Conservation (phyloP, 2,113 vertebrate genomes). For the Propithecus coquereli region DNA sequence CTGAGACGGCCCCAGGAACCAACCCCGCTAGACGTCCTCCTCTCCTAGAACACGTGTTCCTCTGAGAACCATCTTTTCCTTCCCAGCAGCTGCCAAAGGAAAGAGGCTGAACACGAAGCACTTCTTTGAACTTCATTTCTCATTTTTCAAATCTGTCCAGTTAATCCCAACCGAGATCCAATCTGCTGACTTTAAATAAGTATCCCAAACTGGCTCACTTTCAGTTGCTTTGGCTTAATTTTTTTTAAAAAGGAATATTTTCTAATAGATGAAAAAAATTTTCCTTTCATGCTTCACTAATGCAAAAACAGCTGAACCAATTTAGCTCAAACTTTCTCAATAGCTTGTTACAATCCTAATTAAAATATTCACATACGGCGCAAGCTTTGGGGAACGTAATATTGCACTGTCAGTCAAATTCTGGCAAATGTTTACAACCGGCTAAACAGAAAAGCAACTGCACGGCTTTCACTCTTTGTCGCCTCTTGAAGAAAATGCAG, state of each 20-base stretch:
- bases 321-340: conserved; percentile 70
- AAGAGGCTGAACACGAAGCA: fast-evolving
- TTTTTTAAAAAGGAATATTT: conserved; percentile 55
- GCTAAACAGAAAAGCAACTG: conserved; percentile 21
- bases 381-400: conserved; percentile 54
- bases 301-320: conserved; percentile 69
- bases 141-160: neutral
- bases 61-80: neutral
- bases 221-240: neutral
- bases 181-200: neutral
- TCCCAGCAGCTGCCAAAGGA: neutral
- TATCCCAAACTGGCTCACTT: neutral
- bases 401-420: conserved; percentile 54
- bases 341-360: conserved; percentile 74
- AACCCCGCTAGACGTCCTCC: fast-evolving
- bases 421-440: conserved; percentile 50
- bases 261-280: conserved; percentile 67
- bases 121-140: neutral
- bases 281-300: conserved; percentile 70
- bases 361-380: conserved; percentile 65
- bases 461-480: conserved; percentile 8
- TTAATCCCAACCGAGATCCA: neutral
- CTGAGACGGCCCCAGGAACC: fast-evolving
- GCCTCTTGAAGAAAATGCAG: conserved; percentile 35
- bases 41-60: fast-evolving